Percentiles rank a stretch among this genome's conserved stretches.
Evolutionary conservation across 2,113 vertebrate genomes (phyloP).

Genomic region (Hemicordylus capensis): DNA sequence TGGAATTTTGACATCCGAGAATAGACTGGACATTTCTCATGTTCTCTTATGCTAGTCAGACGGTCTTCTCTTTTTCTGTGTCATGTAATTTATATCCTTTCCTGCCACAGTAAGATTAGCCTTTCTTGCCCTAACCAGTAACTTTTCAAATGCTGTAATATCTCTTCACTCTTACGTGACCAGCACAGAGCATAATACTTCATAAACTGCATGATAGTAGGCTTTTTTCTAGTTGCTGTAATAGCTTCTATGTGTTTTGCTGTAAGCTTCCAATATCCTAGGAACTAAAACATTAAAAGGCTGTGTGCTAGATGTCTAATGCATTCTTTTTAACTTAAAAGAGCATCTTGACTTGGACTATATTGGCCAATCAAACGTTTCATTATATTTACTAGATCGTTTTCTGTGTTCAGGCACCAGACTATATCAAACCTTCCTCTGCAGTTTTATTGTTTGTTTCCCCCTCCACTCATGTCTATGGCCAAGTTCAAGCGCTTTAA

Average conservation of each 20-base stretch:
- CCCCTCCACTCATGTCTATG: not conserved
- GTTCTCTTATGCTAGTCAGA: not conserved
- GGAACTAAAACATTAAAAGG: not conserved
- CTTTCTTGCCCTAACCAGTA: constrained; percentile 43
- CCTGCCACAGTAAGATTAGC: constrained; percentile 36
- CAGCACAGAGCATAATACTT: constrained; percentile 42
- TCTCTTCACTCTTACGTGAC: constrained; percentile 48
- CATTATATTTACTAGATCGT: constrained; percentile 50
- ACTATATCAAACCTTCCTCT: constrained; percentile 40
- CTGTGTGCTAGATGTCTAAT: not conserved
- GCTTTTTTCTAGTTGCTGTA: constrained; percentile 40
- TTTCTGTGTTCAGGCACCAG: constrained; percentile 39
- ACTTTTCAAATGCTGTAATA: constrained; percentile 49
- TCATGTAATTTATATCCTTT: constrained; percentile 43
- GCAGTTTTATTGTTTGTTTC: constrained; percentile 32
- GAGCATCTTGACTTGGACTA: constrained; percentile 36
- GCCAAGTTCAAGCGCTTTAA: constrained; percentile 51
- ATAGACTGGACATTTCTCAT: not conserved
- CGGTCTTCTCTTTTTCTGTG: constrained; percentile 26
- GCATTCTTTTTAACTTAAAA: not conserved
- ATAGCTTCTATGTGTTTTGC: constrained; percentile 25
- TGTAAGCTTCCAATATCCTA: not conserved
- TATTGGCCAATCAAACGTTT: constrained; percentile 48
- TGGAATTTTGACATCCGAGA: not conserved
- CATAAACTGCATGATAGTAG: constrained; percentile 21